A percentile compares a stretch with the other conserved stretches of the same genome.
These are phyloP conservation scores for Ectropis crepuscularia DNA, from an alignment of 2,888 invertebrate species.

Conservation along the genomic window DNA sequence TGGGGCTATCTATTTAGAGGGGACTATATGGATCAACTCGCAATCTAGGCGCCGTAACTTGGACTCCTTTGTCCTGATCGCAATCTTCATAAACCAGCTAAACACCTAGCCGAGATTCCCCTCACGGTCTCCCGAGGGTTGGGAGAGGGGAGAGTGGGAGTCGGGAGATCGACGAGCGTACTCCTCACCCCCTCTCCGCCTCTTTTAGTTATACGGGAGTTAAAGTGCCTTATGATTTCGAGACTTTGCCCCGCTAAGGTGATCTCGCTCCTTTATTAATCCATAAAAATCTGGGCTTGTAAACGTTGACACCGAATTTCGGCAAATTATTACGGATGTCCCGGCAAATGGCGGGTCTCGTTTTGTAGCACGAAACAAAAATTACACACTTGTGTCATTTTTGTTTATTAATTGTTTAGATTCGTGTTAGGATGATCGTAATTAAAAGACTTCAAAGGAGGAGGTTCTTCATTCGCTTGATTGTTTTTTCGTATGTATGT, in stretches of 20 bases:
- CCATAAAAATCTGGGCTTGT: slow-evolving; percentile 62
- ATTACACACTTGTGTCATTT: too few species aligned
- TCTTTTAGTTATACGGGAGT: slow-evolving; percentile 66
- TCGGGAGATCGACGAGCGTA: slow-evolving; percentile 37
- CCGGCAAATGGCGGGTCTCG: slow-evolving; percentile 38
- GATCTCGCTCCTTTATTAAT: slow-evolving; percentile 68
- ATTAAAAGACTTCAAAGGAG: too few species aligned
- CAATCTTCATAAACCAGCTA: slow-evolving; percentile 84
- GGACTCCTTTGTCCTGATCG: slow-evolving; percentile 81
- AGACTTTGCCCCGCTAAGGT: slow-evolving; percentile 58
- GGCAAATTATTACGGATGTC: slow-evolving; percentile 57
- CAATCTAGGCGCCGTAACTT: slow-evolving; percentile 75
- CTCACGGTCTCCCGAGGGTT: slow-evolving; percentile 55
- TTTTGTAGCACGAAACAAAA: background rate
- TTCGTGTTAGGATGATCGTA: too few species aligned
- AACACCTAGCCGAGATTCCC: slow-evolving; percentile 78
- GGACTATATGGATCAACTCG: slow-evolving; percentile 69
- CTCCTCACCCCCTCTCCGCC: slow-evolving; percentile 44
- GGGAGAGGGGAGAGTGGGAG: slow-evolving; percentile 8
- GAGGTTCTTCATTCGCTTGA: too few species aligned
- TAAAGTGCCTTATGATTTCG: slow-evolving; percentile 74
- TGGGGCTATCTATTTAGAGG: slow-evolving; percentile 55
- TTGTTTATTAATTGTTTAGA: too few species aligned
- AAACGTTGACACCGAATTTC: slow-evolving; percentile 55
- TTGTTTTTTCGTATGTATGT: too few species aligned